phyloP scores from a whole-genome alignment of 2,888 invertebrate species.

The Pyrrhia umbra region DNA sequence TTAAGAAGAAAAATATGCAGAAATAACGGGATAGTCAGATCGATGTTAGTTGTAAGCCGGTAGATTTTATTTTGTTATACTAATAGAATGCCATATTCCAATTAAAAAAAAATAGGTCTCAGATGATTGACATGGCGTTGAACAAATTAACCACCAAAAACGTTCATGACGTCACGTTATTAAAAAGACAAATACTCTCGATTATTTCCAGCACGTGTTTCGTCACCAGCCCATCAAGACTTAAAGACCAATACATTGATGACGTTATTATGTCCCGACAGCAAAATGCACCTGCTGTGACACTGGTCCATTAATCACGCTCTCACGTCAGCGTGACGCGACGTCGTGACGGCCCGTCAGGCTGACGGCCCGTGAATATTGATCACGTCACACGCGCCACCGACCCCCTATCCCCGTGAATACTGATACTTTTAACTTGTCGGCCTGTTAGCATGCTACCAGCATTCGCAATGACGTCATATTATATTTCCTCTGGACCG shows the following conservation, averaged over 20 bases:
- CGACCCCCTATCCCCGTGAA: conserved; percentile 52
- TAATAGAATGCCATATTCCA: not conserved
- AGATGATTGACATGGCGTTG: not conserved
- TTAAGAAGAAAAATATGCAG: not conserved
- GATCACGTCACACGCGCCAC: conserved; percentile 56
- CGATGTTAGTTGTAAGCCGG: no score
- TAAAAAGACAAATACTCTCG: not conserved
- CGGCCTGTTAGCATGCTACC: conserved; percentile 49
- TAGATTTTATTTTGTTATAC: no score
- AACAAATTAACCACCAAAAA: not conserved
- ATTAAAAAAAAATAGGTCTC: no score
- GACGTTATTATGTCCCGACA: conserved; percentile 55
- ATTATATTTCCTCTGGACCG: conserved; percentile 42
- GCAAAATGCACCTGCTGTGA: conserved; percentile 63
- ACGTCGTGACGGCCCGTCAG: conserved; percentile 53
- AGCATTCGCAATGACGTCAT: conserved; percentile 46
- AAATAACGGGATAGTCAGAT: no score
- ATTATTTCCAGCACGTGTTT: conserved; percentile 25
- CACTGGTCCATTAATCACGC: conserved; percentile 60
- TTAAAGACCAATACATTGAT: conserved; percentile 49
- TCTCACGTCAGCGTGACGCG: conserved; percentile 58
- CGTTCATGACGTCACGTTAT: not conserved
- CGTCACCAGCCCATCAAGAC: conserved; percentile 20
- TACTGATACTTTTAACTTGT: conserved; percentile 63
- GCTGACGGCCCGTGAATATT: conserved; percentile 60